Percentiles rank a stretch among this genome's conserved stretches.
Evolutionary conservation across 2,797 vertebrate species (phyloP).

Genomic region (Leptoclinus maculatus): DNA sequence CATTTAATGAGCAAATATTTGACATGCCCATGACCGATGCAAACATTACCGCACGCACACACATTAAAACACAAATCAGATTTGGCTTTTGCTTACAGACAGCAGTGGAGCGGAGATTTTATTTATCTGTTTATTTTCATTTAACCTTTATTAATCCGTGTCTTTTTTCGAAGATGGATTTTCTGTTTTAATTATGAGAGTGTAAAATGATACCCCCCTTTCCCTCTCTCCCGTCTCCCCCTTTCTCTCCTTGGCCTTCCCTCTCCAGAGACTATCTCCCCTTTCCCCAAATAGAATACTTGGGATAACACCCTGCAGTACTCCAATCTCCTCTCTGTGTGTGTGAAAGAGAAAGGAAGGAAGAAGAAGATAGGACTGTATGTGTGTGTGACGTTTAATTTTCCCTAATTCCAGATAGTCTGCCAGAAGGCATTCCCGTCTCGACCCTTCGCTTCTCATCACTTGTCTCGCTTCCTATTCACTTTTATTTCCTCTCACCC

Average conservation of each 20-base stretch:
- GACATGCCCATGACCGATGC: conserved; percentile 67
- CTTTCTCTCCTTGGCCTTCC: conserved; percentile 29
- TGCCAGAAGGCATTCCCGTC: conserved; percentile 84
- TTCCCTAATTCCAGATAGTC: conserved; percentile 85
- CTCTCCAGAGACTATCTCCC: conserved; percentile 57
- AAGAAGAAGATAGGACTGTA: conserved; percentile 58
- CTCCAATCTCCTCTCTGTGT: conserved; percentile 49
- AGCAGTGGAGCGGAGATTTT: conserved; percentile 68
- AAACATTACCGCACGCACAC: conserved; percentile 62
- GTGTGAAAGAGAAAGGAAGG: conserved; percentile 52
- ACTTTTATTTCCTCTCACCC: conserved; percentile 39
- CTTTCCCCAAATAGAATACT: conserved; percentile 68
- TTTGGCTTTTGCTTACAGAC: conserved; percentile 75
- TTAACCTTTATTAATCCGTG: conserved; percentile 75
- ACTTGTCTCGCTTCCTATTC: conserved; percentile 53
- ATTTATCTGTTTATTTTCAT: conserved; percentile 79
- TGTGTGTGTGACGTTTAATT: conserved; percentile 84
- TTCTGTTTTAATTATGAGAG: conserved; percentile 67
- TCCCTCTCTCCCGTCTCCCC: conserved; percentile 11
- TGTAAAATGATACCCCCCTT: conserved; percentile 52
- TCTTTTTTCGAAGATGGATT: conserved; percentile 63
- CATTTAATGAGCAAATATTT: conserved; percentile 87
- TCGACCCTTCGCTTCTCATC: conserved; percentile 64
- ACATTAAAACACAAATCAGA: conserved; percentile 72
- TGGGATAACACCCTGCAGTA: conserved; percentile 65